A percentile compares a stretch with the other conserved stretches of the same genome.
phyloP scores from a whole-genome alignment of 2,113 vertebrate species.

The Perccottus glenii region DNA sequence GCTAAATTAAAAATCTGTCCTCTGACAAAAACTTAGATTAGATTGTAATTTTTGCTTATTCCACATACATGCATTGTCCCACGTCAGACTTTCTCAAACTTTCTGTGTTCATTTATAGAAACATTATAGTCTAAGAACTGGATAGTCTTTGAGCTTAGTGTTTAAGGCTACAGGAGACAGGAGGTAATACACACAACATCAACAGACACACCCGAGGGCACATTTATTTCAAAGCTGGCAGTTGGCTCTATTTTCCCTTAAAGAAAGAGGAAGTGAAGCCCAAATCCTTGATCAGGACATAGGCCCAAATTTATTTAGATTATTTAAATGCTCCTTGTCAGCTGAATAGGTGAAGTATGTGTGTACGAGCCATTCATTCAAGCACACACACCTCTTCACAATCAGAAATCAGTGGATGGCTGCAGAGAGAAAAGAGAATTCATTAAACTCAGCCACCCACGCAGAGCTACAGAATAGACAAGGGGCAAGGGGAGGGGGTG shows the following conservation, averaged over 20 bases:
- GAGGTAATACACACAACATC: constrained; percentile 53
- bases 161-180: constrained; percentile 55
- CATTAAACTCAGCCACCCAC: constrained; percentile 79
- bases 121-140: constrained; percentile 39
- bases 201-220: constrained; percentile 40
- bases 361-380: constrained; percentile 14
- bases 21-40: background rate
- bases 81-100: constrained; percentile 4
- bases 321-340: constrained; percentile 45
- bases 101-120: constrained; percentile 14
- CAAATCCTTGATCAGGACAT: constrained; percentile 51
- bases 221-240: constrained; percentile 57
- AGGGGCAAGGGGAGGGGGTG: constrained; percentile 36
- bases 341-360: constrained; percentile 22
- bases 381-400: constrained; percentile 65
- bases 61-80: constrained; percentile 3
- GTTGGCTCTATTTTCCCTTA: constrained; percentile 26
- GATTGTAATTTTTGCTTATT: background rate
- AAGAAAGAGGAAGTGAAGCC: constrained; percentile 45
- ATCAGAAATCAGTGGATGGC: constrained; percentile 76
- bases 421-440: constrained; percentile 79
- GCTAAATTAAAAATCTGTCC: constrained; percentile 10
- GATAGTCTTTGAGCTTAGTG: constrained; percentile 44
- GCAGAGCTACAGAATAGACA: constrained; percentile 66
- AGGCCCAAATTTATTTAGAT: constrained; percentile 60